phyloP scores from a whole-genome alignment of 1,140 invertebrate genomes.

The Zaprionus taronus region DNA sequence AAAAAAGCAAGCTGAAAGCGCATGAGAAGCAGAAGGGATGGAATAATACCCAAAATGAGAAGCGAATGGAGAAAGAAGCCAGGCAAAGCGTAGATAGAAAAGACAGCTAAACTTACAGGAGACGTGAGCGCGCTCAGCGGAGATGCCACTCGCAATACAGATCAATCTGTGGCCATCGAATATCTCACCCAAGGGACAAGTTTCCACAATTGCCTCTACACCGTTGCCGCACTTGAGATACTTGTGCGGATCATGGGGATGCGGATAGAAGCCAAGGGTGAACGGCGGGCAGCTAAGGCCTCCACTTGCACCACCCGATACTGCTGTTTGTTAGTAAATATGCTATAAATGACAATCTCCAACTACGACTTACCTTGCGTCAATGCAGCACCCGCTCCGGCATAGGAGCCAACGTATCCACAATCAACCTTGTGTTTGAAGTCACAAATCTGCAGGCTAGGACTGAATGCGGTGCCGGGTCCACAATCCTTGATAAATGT shows the following conservation, averaged over 20 bases:
- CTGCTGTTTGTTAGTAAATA: conserved; percentile 55
- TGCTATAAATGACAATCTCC: neutral
- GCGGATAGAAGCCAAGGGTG: conserved; percentile 85
- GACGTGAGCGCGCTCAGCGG: conserved; percentile 82
- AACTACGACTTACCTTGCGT: conserved; percentile 45
- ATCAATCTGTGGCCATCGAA: conserved; percentile 86
- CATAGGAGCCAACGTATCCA: conserved; percentile 10
- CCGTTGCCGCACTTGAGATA: conserved; percentile 87
- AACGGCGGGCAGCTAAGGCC: conserved; percentile 50
- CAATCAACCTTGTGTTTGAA: conserved; percentile 87
- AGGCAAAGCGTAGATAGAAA: conserved; percentile 26
- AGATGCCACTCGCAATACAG: conserved; percentile 86
- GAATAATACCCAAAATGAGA: conserved; percentile 45
- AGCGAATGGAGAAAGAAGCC: conserved; percentile 52
- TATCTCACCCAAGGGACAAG: conserved; percentile 87
- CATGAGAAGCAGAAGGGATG: conserved; percentile 40
- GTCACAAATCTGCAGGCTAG: conserved; percentile 86
- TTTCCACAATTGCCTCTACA: conserved; percentile 86
- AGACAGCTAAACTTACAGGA: conserved; percentile 57
- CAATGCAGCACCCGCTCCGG: neutral
- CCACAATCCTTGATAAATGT: conserved; percentile 87
- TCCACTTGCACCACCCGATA: too few relatives aligned
- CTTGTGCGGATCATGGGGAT: conserved; percentile 87
- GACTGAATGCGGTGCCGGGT: conserved; percentile 89
- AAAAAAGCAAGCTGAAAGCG: conserved; percentile 54